Evolutionary conservation across 2,113 vertebrate genomes (phyloP), one percentile per base, ranked within the genome.

Genomic region (Prionailurus viverrinus): DNA sequence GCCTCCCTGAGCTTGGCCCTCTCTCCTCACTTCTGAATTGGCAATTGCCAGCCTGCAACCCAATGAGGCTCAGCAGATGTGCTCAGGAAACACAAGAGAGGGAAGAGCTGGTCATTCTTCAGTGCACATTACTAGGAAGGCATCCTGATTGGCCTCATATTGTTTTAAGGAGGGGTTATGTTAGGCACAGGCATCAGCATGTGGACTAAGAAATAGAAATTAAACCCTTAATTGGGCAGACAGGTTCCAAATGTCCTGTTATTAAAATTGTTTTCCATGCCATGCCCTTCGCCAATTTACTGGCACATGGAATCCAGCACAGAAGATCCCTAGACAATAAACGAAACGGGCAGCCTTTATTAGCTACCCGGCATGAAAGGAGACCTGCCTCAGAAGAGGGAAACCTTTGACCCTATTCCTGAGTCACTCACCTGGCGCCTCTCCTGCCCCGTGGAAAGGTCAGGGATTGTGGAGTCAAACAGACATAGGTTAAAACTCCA

Each of bases 341-440:
- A 95, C 9, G 9, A 78, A 83, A 82, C 4, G 23, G 45, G 48
- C 58, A 73, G 21, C 68, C 14, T 90, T 61, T 74, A 93, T 76
- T 83, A 89, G 87, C 79, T 66, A 55, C 87, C 63, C 89, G 27
- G 41, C 63, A 80, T 31, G n/a, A 92, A 93, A 84, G 45, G n/a
- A 71, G 41, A 81, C 76, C 92, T 36, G 15, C 84, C 51, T 86
- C 19, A 6, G 69, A 97, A 93, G 78, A 81, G 7, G 79, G 33
- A 81, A 83, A 88, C 80, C 89, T 96, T 81, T 92, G 92, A 29
- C 92, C 89, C 58, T 68, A 36, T 74, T 91, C 41, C 69, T 95
- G 93, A 98, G 94, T 92, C 96, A 97, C 33, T 66, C 63, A 6
- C 45, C 88, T 97, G 97, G 83, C 27, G n/a, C 95, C 74, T 95